Percentiles rank a stretch among this genome's conserved stretches.
Evolutionary conservation across 2,113 vertebrate species (phyloP).

Genomic region (Megaceryle torquata): DNA sequence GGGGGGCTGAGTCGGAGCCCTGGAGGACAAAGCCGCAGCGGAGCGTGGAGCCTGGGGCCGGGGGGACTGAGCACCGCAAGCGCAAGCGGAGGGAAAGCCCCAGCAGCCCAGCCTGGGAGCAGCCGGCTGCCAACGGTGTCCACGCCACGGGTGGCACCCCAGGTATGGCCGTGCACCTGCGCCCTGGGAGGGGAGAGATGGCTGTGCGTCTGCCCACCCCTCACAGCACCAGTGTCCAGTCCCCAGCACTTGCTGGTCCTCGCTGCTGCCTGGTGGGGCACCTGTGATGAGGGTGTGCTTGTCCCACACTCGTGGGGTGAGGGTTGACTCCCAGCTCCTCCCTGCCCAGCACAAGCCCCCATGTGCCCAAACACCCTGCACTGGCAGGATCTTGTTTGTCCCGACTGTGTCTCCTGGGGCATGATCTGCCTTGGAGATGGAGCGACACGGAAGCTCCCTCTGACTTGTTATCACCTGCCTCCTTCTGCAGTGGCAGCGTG

Average conservation of each 20-base stretch:
- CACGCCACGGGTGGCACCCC: accelerated
- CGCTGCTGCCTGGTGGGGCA: background rate
- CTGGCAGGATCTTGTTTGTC: background rate
- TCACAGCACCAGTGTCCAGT: background rate
- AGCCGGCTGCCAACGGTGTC: accelerated
- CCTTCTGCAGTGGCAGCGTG: background rate
- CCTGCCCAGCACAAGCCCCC: background rate
- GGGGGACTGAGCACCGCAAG: background rate
- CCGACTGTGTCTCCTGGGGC: background rate
- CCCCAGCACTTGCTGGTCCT: background rate
- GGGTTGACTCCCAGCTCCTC: background rate
- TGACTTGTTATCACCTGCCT: background rate
- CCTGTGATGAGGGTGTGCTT: background rate
- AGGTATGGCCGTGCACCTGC: background rate
- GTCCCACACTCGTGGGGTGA: background rate
- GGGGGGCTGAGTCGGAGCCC: background rate
- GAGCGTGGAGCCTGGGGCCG: background rate
- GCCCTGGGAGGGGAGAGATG: background rate
- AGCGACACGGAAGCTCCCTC: background rate
- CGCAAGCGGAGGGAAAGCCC: conserved; percentile 60
- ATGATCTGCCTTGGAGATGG: background rate
- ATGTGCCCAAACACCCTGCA: background rate
- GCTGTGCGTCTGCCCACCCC: accelerated
- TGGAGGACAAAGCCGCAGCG: background rate
- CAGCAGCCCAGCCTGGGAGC: background rate